Conservation (phyloP, 2,797 vertebrate genomes). For the Galaxias olidus region DNA sequence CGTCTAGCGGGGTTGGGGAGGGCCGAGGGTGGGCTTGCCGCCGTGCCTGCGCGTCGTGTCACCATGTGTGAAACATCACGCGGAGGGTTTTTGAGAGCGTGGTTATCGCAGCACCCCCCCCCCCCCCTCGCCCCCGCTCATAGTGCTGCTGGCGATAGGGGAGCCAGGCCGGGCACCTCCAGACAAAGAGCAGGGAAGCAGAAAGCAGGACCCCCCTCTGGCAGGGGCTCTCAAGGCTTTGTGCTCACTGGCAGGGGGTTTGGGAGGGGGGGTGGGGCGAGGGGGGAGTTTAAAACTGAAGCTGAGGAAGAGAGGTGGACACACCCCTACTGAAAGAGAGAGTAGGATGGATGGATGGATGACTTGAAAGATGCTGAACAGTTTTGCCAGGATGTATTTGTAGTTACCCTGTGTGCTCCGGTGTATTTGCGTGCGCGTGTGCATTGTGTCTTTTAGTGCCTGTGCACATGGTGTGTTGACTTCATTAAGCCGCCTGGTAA, state of each 20-base stretch:
- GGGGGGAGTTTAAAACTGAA: slow-evolving; percentile 39
- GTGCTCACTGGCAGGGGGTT: slow-evolving; percentile 19
- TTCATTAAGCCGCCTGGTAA: slow-evolving; percentile 31
- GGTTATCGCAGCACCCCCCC: slow-evolving; percentile 23
- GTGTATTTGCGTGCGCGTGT: slow-evolving; percentile 20
- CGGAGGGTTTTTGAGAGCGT: slow-evolving; percentile 34
- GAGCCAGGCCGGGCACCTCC: slow-evolving; percentile 32
- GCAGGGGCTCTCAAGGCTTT: slow-evolving; percentile 41
- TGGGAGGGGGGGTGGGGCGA: no score
- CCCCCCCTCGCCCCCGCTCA: neutral
- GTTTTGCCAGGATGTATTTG: slow-evolving; percentile 6
- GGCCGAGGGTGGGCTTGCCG: slow-evolving; percentile 9
- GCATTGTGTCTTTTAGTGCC: slow-evolving; percentile 48
- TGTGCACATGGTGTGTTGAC: slow-evolving; percentile 15
- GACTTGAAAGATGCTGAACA: slow-evolving; percentile 33
- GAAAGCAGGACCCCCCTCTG: slow-evolving; percentile 28
- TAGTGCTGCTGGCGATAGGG: slow-evolving; percentile 29
- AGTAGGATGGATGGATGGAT: slow-evolving; percentile 22
- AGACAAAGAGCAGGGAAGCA: slow-evolving; percentile 17
- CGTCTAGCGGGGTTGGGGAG: neutral
- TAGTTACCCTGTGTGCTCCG: slow-evolving; percentile 17
- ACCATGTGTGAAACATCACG: slow-evolving; percentile 53
- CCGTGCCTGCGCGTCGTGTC: slow-evolving; percentile 40
- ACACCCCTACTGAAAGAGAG: slow-evolving; percentile 24
- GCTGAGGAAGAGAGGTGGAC: slow-evolving; percentile 20